phyloP scores from a whole-genome alignment of 2,888 invertebrate species.

The Xanthorhoe designata region DNA sequence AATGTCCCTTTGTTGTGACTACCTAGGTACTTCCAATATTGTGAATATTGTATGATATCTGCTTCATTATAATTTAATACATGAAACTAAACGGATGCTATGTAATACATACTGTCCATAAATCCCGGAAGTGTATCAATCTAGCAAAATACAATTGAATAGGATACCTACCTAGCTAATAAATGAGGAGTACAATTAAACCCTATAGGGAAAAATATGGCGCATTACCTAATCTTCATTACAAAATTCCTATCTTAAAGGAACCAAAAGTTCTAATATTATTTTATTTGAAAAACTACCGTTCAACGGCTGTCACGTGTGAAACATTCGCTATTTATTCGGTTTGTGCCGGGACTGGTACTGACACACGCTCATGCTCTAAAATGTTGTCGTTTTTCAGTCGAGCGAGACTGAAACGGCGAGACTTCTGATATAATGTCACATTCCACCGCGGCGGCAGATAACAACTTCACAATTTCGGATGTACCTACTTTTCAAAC shows the following conservation, averaged over 20 bases:
- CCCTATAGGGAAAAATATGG: too few species aligned
- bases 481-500: constrained; percentile 51
- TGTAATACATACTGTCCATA: too few species aligned
- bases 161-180: too few species aligned
- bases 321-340: constrained; percentile 59
- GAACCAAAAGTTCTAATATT: not conserved
- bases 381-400: constrained; percentile 66
- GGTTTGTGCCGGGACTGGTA: constrained; percentile 51
- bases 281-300: constrained; percentile 52
- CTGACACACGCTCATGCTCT: constrained; percentile 65
- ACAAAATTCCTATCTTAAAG: too few species aligned
- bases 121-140: too few species aligned
- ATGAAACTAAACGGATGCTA: constrained; percentile 1
- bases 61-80: not conserved
- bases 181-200: too few species aligned
- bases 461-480: constrained; percentile 48
- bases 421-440: constrained; percentile 49
- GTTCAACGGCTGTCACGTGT: constrained; percentile 51
- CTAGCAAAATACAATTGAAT: too few species aligned
- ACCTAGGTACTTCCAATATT: not conserved
- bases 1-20: not conserved
- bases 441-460: constrained; percentile 48
- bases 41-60: not conserved
- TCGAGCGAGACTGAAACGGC: constrained; percentile 46
- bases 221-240: too few species aligned